These are phyloP conservation scores for Caenorhabditis japonica DNA, from an alignment of 2,888 invertebrate genomes.

Conservation along the genomic window DNA sequence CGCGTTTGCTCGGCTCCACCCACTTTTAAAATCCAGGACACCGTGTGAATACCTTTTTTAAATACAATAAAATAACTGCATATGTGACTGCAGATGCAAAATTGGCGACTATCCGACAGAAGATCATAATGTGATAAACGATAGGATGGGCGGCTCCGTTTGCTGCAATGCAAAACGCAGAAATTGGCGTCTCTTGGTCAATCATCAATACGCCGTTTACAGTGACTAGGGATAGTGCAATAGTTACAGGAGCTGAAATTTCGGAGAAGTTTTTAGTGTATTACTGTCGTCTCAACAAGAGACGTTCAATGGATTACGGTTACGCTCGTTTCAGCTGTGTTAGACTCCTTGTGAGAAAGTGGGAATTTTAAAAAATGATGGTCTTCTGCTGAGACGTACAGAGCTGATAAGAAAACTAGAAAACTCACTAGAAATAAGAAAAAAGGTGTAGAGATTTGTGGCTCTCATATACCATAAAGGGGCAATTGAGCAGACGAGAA, in stretches of 20 bases:
- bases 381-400: too few relatives aligned
- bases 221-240: slow-evolving; percentile 25
- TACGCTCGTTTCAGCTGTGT: too few relatives aligned
- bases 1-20: too few relatives aligned
- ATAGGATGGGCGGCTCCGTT: slow-evolving; percentile 61
- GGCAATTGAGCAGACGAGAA: slow-evolving; percentile 53
- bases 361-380: too few relatives aligned
- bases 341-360: too few relatives aligned
- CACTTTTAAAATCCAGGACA: background rate
- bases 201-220: slow-evolving; percentile 44
- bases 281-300: background rate
- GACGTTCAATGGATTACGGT: too few relatives aligned
- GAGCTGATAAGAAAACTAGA: too few relatives aligned
- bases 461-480: slow-evolving; percentile 57
- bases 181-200: slow-evolving; percentile 16
- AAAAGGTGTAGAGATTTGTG: slow-evolving; percentile 43
- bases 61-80: slow-evolving; percentile 47
- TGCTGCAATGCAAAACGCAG: slow-evolving; percentile 52
- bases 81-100: slow-evolving; percentile 54
- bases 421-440: slow-evolving; percentile 30
- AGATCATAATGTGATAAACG: slow-evolving; percentile 54
- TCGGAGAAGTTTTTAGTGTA: background rate
- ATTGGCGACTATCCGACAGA: slow-evolving; percentile 53
- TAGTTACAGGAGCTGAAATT: slow-evolving; percentile 33
- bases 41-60: slow-evolving; percentile 24